Base-by-base conservation (phyloP, 2,888 invertebrate genomes). In the Molorchus minor region DNA sequence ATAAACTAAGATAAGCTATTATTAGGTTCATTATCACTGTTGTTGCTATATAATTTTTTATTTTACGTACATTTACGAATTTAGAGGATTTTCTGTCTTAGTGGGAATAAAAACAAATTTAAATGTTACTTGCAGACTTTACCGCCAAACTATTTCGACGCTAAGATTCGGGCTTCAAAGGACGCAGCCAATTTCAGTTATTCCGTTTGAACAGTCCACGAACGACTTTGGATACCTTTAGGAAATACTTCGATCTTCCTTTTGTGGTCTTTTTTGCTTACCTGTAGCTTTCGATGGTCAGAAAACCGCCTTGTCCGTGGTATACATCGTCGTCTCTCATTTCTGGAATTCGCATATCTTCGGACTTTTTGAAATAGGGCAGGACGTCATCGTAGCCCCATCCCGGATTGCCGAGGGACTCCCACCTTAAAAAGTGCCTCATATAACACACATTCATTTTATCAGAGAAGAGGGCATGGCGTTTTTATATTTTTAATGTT, bases 331-430 rank as follows among this genome's bases (percentile, higher is more conserved):
- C 87, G 40, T 83, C 81, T 68, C 82, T 78, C 4, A 86, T 77
- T 52, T 87, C 84, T 0, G 87, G 85, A 65, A 91, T 90, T 56
- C 84, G 84, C 80, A 90, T 90, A 75, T 92, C 88, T 80, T 94
- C 93, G 0, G 90, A 86, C 80, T 91, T 93, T 64, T 86, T 86
- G 75, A 94, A 94, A 74, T 93, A 94, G 7, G 87, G 87, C 29
- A 94, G 78, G 0, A 93, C 83, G 47, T 87, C 87, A 0, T 86
- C 82, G 75, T 89, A 94, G 25, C 89, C 84, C 96, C 96, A 96
- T 0, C 91, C 94, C 0, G 80, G 75, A 70, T 84, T 89, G 0
- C 95, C 96, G 74, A 89, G 75, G 8, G 75, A 77, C 15, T 87
- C 90, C 96, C 96, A 96, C n/a, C 69, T 69, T 36, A 33, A 46